These are phyloP conservation scores for Thoracochromis brauschi DNA, from an alignment of 2,113 vertebrate genomes.

Conservation along the genomic window DNA sequence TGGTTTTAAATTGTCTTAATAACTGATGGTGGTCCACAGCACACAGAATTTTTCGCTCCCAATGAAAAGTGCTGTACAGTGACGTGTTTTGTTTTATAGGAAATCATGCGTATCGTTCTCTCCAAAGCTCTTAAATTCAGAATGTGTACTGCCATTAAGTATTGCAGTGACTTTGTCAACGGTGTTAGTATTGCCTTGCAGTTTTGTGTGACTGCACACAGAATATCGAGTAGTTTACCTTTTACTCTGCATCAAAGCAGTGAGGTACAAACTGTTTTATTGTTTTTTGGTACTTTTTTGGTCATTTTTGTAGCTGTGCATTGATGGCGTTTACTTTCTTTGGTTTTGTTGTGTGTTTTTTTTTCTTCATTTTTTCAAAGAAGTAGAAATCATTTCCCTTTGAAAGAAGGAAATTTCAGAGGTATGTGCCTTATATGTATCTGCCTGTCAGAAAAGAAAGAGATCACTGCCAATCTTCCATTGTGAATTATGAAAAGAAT, in stretches of 20 bases:
- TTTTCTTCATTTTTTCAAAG: conserved; percentile 8
- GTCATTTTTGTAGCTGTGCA: conserved; percentile 59
- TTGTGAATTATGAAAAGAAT: conserved; percentile 69
- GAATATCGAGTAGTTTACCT: conserved; percentile 54
- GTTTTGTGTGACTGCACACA: conserved; percentile 44
- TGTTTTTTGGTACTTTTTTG: conserved; percentile 55
- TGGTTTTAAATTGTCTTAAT: conserved; percentile 30
- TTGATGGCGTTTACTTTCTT: not conserved
- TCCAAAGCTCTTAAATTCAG: conserved; percentile 61
- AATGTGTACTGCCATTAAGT: conserved; percentile 53
- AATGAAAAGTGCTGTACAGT: conserved; percentile 32
- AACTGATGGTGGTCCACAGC: conserved; percentile 16
- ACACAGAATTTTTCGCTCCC: not conserved
- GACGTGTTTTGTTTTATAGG: conserved; percentile 35
- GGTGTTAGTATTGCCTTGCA: conserved; percentile 66
- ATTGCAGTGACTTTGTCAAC: conserved; percentile 58
- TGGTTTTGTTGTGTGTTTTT: not conserved
- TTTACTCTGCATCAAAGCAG: conserved; percentile 51
- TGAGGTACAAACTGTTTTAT: conserved; percentile 60
- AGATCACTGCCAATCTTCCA: conserved; percentile 76
- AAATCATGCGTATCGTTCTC: conserved; percentile 46
- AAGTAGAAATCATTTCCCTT: conserved; percentile 61
- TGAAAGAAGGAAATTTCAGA: conserved; percentile 61
- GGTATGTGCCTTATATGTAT: conserved; percentile 92
- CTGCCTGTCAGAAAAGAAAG: conserved; percentile 74